These are phyloP conservation scores for Leptinotarsa tumamoca DNA, from an alignment of 2,888 invertebrate genomes.

Conservation along the genomic window DNA sequence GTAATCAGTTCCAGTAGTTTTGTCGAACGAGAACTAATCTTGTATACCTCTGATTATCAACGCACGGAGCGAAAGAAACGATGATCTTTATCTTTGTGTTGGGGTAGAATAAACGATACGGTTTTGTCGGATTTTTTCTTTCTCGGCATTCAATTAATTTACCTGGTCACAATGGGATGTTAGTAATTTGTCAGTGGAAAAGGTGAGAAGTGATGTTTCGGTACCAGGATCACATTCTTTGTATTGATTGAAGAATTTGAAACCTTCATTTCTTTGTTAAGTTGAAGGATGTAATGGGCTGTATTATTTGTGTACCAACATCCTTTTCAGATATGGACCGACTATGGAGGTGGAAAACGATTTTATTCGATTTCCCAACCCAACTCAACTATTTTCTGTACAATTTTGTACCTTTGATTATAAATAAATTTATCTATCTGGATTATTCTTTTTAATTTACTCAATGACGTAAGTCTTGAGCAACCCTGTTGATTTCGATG, in stretches of 20 bases:
- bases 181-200: background rate
- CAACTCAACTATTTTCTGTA: too few relatives aligned
- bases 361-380: too few relatives aligned
- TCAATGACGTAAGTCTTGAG: too few relatives aligned
- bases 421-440: too few relatives aligned
- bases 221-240: conserved; percentile 1
- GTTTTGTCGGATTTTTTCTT: conserved; percentile 9
- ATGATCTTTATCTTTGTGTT: conserved; percentile 14
- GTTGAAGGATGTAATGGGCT: too few relatives aligned
- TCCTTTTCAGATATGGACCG: background rate
- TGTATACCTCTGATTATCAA: conserved; percentile 55
- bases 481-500: too few relatives aligned
- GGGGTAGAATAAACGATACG: conserved; percentile 24
- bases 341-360: too few relatives aligned
- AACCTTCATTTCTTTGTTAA: background rate
- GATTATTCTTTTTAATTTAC: too few relatives aligned
- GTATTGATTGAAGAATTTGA: background rate
- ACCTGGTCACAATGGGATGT: conserved; percentile 9
- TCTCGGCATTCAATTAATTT: conserved; percentile 2
- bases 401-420: too few relatives aligned
- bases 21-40: conserved; percentile 52
- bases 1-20: conserved; percentile 55
- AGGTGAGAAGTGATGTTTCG: conserved; percentile 6
- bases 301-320: too few relatives aligned
- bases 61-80: conserved; percentile 39